Base-by-base conservation (phyloP, 1,140 invertebrate species). In the Drosophila prosaltans region DNA sequence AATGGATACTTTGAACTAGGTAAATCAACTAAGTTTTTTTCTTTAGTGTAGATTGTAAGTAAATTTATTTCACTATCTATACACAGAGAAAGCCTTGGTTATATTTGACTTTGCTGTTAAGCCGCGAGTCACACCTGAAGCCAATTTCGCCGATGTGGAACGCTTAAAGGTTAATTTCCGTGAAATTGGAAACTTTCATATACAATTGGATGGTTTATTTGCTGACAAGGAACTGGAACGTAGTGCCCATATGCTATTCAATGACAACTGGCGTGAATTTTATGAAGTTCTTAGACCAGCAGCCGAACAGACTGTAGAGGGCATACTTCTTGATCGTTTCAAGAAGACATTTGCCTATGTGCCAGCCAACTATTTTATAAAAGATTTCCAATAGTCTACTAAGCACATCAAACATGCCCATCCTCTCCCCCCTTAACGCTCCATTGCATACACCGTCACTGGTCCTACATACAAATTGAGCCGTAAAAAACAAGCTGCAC, bases 1-100 rank as follows among this genome's bases (percentile, higher is more conserved):
- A 92, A 92, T 10, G 95, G 95, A 58, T 94, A 94, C 93, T 94
- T 96, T 86, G 94, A 95, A 88, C 93, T 94, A 55, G 94, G 95
- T 95, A 93, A 93, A 24, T 24, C 54, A 2, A 32, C 2, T 8
- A n/a, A 8, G 24, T 16, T 45, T 11, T 32, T 24, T 1, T 11
- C 2, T 30, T 30, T 3, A 30, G 2, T 30, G 0, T 3, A 30
- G 4, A 3, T 16, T 16, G 16, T 16, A 16, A 4, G 4, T 30
- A 30, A 30, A 30, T 30, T 30, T 30, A 30, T 3, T 30, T 2
- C 4, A 30, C 28, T 3, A 30, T 4, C 28, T 30, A 3, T 30
- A 36, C 32, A 8, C 81, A 95, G 94, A 92, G 69, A 94, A 95
- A 70, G 89, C 95, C 80, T 92, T 93, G 9, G 94, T 95, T 43